Percentiles rank a stretch among this genome's conserved stretches.
These are phyloP conservation scores for Anguilla japonica DNA, from an alignment of 2,113 vertebrate genomes.

Conservation along the genomic window DNA sequence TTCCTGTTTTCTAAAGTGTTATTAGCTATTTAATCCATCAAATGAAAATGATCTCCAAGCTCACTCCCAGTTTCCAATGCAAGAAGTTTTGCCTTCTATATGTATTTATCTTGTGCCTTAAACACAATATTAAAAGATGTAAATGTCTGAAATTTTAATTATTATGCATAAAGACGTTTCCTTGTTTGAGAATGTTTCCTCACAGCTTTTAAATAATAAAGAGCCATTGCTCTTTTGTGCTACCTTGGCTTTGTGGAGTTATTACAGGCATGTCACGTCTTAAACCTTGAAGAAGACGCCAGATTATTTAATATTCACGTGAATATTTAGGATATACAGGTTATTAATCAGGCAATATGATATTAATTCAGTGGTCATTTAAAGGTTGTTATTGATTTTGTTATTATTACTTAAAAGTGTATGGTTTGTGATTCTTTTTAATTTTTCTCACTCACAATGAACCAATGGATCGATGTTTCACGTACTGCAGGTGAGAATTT, in stretches of 20 bases:
- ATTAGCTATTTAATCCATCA: not conserved
- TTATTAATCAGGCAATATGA: not conserved
- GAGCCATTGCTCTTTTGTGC: constrained; percentile 20
- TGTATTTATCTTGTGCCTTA: constrained; percentile 83
- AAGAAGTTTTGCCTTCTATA: constrained; percentile 40
- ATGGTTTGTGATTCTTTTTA: too few relatives aligned
- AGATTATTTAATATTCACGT: not conserved
- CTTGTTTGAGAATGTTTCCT: constrained; percentile 23
- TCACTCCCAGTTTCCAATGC: not conserved
- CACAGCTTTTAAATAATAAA: constrained; percentile 30
- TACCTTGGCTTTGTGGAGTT: constrained; percentile 6
- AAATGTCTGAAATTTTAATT: constrained; percentile 46
- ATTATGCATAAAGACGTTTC: constrained; percentile 29
- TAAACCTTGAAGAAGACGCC: not conserved
- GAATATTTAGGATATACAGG: not conserved
- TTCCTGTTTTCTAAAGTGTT: not conserved
- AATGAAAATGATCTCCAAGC: not conserved
- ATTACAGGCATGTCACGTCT: not conserved
- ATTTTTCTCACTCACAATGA: too few relatives aligned
- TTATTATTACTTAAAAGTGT: too few relatives aligned
- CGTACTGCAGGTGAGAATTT: too few relatives aligned
- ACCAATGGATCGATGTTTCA: too few relatives aligned
- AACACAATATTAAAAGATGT: constrained; percentile 49
- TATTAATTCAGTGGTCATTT: too few relatives aligned
- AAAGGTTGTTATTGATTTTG: too few relatives aligned